Evolutionary conservation across 1,140 invertebrate species (phyloP).

Genomic region (Drosophila persimilis): DNA sequence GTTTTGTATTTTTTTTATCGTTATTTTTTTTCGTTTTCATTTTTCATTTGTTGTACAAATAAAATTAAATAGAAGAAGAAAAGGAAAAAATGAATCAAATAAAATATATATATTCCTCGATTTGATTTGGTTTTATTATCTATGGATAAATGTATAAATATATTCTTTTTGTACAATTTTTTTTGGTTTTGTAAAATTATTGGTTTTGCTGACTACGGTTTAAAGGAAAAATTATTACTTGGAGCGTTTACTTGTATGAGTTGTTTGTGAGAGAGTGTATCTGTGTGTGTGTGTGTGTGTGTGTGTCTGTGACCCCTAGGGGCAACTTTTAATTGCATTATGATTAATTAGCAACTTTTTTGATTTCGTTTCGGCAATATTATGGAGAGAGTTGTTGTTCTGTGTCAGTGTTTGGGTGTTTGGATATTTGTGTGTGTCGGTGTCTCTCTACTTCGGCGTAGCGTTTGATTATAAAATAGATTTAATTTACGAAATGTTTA

Average conservation of each 20-base stretch:
- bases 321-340: conserved; percentile 6
- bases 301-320: conserved; percentile 4
- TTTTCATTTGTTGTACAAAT: conserved; percentile 69
- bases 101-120: conserved; percentile 70
- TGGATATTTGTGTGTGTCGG: conserved; percentile 30
- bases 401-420: conserved; percentile 8
- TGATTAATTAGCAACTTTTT: conserved; percentile 15
- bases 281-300: conserved; percentile 20
- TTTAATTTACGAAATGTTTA: conserved; percentile 31
- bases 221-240: conserved; percentile 48
- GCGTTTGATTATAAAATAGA: conserved; percentile 31
- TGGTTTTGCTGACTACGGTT: conserved; percentile 43
- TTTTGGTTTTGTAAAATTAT: conserved; percentile 24
- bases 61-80: conserved; percentile 80
- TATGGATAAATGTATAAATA: conserved; percentile 56
- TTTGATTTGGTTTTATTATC: conserved; percentile 41
- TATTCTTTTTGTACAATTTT: conserved; percentile 44
- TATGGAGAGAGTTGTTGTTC: conserved; percentile 14
- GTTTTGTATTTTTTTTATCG: conserved; percentile 61
- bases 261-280: not conserved
- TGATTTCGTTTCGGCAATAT: conserved; percentile 6
- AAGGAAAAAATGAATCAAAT: conserved; percentile 77
- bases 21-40: conserved; percentile 54
- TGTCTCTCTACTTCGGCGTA: conserved; percentile 45
- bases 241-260: conserved; percentile 38